Evolutionary conservation across 2,797 vertebrate genomes (phyloP), one percentile per base, ranked within the genome.

Genomic region (Platyrinchus mystaceus): DNA sequence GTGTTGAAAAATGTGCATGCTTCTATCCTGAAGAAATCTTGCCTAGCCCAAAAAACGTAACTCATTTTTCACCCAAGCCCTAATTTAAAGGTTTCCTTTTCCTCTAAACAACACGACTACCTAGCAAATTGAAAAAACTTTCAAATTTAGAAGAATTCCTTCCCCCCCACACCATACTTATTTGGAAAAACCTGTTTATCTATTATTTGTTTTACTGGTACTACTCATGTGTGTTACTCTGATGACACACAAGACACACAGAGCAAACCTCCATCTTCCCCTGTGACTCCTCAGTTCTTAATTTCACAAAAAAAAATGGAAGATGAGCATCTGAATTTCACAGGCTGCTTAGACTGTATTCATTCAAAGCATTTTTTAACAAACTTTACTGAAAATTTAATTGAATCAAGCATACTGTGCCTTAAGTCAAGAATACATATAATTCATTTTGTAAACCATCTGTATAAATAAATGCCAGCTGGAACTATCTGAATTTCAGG

Each of bases 401-500:
- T 21, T 69, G 95, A 90, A 96, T 90, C 86, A 86, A 89, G 80
- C 89, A 96, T 71, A 91, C 23, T 56, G 92, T 92, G 93, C 84
- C 88, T 89, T 93, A 90, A 70, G 93, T 91, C 96, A 97, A 95
- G 84, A 87, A 90, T 75, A 93, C 63, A 92, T 34, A 75, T 76
- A 89, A 96, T 91, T 96, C 71, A 94, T 95, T 97, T 95, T 98
- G 95, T 97, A 98, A 97, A 96, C 64, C 2, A 8, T 55, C 93
- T 94, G 87, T 97, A 94, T 96, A 96, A 97, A 93, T 85, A 95
- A 95, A 95, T 93, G 94, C 89, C 94, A 95, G 83, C 67, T 87
- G 53, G 79, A 94, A 95, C 84, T 84, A 91, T 93, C 93, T 87
- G 92, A 96, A 96, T 95, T 95, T 96, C 84, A 68, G 13, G 74